These are phyloP conservation scores for Drosophila sproati DNA, from an alignment of 1,140 invertebrate genomes.

Conservation along the genomic window DNA sequence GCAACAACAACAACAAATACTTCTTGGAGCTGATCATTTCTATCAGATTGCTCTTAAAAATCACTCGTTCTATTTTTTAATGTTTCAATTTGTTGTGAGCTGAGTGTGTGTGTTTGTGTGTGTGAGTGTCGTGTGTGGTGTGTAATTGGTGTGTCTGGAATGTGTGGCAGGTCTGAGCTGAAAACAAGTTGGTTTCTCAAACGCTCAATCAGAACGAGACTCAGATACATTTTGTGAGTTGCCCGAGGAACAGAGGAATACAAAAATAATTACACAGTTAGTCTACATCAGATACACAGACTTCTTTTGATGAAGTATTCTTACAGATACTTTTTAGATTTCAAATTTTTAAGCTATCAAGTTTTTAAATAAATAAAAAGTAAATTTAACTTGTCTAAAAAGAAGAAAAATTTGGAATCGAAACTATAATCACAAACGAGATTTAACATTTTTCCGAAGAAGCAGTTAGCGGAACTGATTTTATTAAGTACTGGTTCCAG, in stretches of 20 bases:
- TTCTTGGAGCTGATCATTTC: constrained; percentile 17
- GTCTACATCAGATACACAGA: no score
- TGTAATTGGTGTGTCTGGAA: not conserved
- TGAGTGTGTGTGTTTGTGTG: not conserved
- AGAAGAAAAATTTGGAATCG: no score
- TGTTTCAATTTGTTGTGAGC: constrained; percentile 14
- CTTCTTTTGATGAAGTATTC: no score
- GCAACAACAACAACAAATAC: not conserved
- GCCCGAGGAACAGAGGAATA: not conserved
- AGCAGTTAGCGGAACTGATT: no score
- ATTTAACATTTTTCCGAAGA: no score
- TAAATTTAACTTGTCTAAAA: no score
- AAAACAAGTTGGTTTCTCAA: constrained; percentile 5
- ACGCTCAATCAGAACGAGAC: constrained; percentile 8
- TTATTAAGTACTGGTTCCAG: no score
- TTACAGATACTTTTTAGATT: no score
- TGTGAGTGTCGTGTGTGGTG: not conserved
- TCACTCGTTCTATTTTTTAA: constrained; percentile 1
- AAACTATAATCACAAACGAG: no score
- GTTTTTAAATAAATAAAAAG: no score
- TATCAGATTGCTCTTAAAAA: constrained; percentile 8
- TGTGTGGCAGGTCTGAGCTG: not conserved
- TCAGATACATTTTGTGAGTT: constrained; percentile 4
- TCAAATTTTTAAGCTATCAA: no score
- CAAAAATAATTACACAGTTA: not conserved